Percentiles rank a stretch among this genome's conserved stretches.
Evolutionary conservation across 2,113 vertebrate genomes (phyloP).

Genomic region (Campylomormyrus tamandua): DNA sequence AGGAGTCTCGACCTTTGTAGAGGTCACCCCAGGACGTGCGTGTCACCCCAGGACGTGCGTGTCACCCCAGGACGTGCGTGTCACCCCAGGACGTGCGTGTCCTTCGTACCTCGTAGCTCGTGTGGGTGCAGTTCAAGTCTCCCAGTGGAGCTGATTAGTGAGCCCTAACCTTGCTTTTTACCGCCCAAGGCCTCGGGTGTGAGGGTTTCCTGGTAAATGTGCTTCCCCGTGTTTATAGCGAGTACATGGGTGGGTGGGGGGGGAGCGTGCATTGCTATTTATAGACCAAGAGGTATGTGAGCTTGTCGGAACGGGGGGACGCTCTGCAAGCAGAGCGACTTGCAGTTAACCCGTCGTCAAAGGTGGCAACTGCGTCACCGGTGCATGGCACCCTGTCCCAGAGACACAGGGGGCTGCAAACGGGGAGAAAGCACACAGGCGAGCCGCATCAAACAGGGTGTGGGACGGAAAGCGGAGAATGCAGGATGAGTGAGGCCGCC

Average conservation of each 20-base stretch:
- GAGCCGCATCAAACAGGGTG: not conserved
- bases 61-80: too few species aligned
- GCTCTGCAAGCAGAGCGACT: conserved; percentile 1
- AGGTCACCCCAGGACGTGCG: not conserved
- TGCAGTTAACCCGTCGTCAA: not conserved
- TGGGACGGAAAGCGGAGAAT: not conserved
- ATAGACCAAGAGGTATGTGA: not conserved
- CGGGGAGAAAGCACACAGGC: not conserved
- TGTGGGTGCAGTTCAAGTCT: not conserved
- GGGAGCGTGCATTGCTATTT: not conserved
- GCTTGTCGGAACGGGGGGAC: not conserved
- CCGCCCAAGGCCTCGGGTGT: not conserved
- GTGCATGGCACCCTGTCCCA: not conserved
- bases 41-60: too few species aligned
- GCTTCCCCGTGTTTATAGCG: conserved; percentile 1
- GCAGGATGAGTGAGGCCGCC: not conserved
- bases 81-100: too few species aligned
- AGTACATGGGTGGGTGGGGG: not conserved
- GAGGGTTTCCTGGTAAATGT: conserved; percentile 20
- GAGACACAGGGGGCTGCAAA: not conserved
- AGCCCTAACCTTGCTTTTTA: not conserved
- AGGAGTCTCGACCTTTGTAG: not conserved
- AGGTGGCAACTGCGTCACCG: not conserved
- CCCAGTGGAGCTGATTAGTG: not conserved
- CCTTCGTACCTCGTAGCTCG: not conserved